Base-by-base conservation (phyloP, 2,888 invertebrate species). In the Antheraea yamamai region DNA sequence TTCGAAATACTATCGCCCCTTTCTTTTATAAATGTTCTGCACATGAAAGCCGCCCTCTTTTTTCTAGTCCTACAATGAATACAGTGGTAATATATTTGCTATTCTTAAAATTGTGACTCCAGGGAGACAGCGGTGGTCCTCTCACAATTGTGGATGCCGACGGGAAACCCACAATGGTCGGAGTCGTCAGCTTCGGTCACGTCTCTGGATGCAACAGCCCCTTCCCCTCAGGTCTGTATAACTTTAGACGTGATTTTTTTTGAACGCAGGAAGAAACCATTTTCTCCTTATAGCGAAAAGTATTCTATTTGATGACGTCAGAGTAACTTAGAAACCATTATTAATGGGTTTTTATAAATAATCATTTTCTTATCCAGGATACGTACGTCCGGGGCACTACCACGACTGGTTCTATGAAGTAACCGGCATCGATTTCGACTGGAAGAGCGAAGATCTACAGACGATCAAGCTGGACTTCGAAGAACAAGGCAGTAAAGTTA, bases 101-200 rank as follows among this genome's bases (percentile, higher is more conserved):
- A 58, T 20, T 58, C n/a, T n/a, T 58, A n/a, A 61, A 8, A 23
- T 61, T 23, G 0, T 23, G 23, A 2, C 23, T 77, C 1, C 85
- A 93, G 93, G 93, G 92, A 61, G 93, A 93, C 88, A 92, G 91
- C 77, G 89, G 93, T 75, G 90, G 92, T 73, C 89, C 92, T 0
- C 80, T 94, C 76, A 89, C 92, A 12, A 3, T 87, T 8, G 78
- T 83, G 14, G 92, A 94, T 75, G 26, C 76, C 6, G 92, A 94
- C 80, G 90, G 90, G 0, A 14, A 78, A 47, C 85, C 83, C 71
- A 92, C 92, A 35, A 87, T 90, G 89, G 83, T 93, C 6, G 93
- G 93, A 2, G 80, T 93, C 16, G 92, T 92, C 78, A 93, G 92
- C 87, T 93, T 93, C 80, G 92, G 90, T 0, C 88, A 88, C 55